Evolutionary conservation across 2,113 vertebrate species (phyloP), one percentile per base, ranked within the genome.

Genomic region (Anguilla rostrata): DNA sequence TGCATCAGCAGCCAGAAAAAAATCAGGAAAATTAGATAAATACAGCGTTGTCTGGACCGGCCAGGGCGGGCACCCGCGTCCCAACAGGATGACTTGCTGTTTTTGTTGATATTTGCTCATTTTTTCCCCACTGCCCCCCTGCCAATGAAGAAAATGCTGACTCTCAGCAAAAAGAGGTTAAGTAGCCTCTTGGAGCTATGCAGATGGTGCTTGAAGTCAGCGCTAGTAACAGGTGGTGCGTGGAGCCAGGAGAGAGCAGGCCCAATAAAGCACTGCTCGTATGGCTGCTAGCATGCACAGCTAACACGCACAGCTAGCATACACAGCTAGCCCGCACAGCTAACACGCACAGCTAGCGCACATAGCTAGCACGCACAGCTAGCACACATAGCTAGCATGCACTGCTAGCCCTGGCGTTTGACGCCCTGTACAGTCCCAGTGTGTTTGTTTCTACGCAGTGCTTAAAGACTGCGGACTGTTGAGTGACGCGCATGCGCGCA

Each of bases 251-350:
- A n/a, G n/a, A 75, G 26, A 75, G 71, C 71, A 75, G 5, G 11
- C 26, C 9, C 3, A 75, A 75, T 75, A 34, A 71, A 71, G 16
- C 7, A 5, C 71, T 11, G 26, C 26, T 75, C n/a, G n/a, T 75
- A 34, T 75, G 29, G 20, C 20, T 46, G 86, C 87, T 83, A 39
- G n/a, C 6, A 1, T 83, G 34, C 14, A 34, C 85, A 89, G 85
- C 78, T 63, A 46, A 2, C 43, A 34, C 34, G 1, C 34, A 34
- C 34, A 34, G 86, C 87, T 83, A 39, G n/a, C 6, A 1, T 83
- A n/a, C 14, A 34, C 85, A 89, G 85, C 78, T 63, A 46, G 43
- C 43, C 0, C 34, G 1, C 34, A 34, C 34, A 34, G 86, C 87
- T 83, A 39, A 26, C 6, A 1, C 83, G 34, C 14, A 34, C 85